Conservation (phyloP, 2,797 vertebrate species). For the Sebastes trivittatus region DNA sequence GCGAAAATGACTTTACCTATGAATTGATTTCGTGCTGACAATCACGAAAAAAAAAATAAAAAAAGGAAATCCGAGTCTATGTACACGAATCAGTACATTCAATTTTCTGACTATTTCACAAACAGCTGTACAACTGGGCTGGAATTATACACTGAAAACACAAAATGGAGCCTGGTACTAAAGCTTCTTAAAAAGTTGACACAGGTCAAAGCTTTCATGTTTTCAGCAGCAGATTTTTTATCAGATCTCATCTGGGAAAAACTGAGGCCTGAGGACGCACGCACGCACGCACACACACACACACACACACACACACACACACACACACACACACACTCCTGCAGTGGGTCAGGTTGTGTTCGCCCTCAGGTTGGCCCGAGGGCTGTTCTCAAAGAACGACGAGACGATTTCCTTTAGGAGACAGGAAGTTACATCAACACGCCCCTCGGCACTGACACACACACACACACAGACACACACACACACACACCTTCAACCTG, state of each 20-base stretch:
- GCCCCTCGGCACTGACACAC: not conserved
- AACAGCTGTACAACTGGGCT: too few species aligned
- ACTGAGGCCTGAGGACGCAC: not conserved
- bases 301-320: not conserved
- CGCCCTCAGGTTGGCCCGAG: conserved; percentile 26
- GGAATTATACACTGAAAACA: too few species aligned
- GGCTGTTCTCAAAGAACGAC: conserved; percentile 21
- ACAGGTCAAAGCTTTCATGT: not conserved
- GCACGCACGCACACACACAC: not conserved
- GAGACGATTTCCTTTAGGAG: conserved; percentile 29
- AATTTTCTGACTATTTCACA: too few species aligned
- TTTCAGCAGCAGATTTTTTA: not conserved
- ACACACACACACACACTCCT: not conserved
- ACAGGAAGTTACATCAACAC: conserved; percentile 37
- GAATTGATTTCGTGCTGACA: too few species aligned
- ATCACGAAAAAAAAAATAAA: too few species aligned
- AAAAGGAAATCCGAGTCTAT: too few species aligned
- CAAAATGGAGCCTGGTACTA: not conserved
- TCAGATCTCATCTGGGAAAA: not conserved
- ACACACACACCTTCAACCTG: not conserved
- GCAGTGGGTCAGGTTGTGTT: conserved; percentile 25
- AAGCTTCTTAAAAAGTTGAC: not conserved
- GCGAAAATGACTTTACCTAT: too few species aligned
- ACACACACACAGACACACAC: not conserved
- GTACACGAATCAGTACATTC: too few species aligned